Base-by-base conservation (phyloP, 2,113 vertebrate genomes). In the Mesocricetus auratus region DNA sequence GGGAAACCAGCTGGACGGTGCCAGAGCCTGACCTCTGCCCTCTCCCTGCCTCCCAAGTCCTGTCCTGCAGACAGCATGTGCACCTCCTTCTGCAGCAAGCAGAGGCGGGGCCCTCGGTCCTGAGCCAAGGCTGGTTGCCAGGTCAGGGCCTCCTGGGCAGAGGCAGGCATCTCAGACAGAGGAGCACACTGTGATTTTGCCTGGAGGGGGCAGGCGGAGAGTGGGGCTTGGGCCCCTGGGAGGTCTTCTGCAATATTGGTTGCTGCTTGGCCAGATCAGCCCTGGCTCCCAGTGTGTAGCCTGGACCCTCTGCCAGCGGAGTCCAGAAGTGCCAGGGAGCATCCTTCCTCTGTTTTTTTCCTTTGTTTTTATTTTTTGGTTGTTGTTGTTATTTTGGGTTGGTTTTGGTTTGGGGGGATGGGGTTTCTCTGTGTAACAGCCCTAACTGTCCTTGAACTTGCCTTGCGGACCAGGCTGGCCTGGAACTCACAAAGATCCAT, bases 61-160 rank as follows among this genome's bases (percentile, higher is more conserved):
- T 29, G 11, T 13, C 50, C 56, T 58, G 66, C 47, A 50, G 24
- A 0, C 5, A 62, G 71, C 60, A 17, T 45, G 7, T 31, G 29
- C 19, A 3, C 73, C 45, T 60, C 89, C 39, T 64, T 26, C 90
- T 42, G 68, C 8, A 13, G 19, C 79, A 94, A 85, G 96, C 79
- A 86, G 62, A 53, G 93, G 64, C 93, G 89, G 64, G 31, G 26
- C 83, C 21, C 83, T 86, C 81, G 24, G 36, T 86, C 81, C 33
- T 9, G 1, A 21, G 95, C 90, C 95, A 94, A 95, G 26, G 53
- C 62, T 58, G 17, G 33, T 8, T 53, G 36, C 64, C 71, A 89
- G 71, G 50, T 53, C 69, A 93, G 45, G 83, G n/a, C 42, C 90
- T 68, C 13, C 50, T 39, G 53, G 47, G 60, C 92, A 89, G 66